These are phyloP conservation scores for Rhaphigaster nebulosa DNA, from an alignment of 2,888 invertebrate genomes.

Conservation along the genomic window DNA sequence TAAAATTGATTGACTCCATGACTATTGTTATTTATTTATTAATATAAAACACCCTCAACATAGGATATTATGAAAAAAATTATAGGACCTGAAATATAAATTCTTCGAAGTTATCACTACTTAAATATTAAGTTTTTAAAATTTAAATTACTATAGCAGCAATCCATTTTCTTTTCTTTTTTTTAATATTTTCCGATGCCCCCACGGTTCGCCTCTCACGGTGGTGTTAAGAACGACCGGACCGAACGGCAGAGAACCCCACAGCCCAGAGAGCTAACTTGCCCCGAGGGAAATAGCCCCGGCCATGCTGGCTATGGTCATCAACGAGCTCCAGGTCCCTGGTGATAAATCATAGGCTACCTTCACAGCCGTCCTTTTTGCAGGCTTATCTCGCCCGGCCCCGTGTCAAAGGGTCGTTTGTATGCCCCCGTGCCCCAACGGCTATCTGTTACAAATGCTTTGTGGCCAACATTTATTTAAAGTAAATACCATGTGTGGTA, in stretches of 20 bases:
- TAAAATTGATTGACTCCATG: too few relatives aligned
- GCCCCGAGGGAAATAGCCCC: conserved; percentile 6
- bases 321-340: conserved; percentile 36
- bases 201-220: neutral
- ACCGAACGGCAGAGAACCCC: neutral
- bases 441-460: conserved; percentile 29
- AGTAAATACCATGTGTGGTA: neutral
- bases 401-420: conserved; percentile 28
- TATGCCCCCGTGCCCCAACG: neutral
- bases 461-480: conserved; percentile 21
- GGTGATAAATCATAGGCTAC: conserved; percentile 38
- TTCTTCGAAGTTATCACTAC: too few relatives aligned
- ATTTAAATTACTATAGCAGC: neutral
- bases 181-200: too few relatives aligned
- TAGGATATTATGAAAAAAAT: too few relatives aligned
- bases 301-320: neutral
- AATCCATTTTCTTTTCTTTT: neutral
- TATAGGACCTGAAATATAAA: too few relatives aligned
- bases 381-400: neutral
- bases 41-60: too few relatives aligned
- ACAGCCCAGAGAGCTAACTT: neutral
- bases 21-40: too few relatives aligned
- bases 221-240: neutral
- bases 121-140: neutral
- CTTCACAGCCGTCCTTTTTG: conserved; percentile 14